Base-by-base conservation (phyloP, 37 sponge, comb jelly and placozoan genomes). In the Chondrosia reniformis region DNA sequence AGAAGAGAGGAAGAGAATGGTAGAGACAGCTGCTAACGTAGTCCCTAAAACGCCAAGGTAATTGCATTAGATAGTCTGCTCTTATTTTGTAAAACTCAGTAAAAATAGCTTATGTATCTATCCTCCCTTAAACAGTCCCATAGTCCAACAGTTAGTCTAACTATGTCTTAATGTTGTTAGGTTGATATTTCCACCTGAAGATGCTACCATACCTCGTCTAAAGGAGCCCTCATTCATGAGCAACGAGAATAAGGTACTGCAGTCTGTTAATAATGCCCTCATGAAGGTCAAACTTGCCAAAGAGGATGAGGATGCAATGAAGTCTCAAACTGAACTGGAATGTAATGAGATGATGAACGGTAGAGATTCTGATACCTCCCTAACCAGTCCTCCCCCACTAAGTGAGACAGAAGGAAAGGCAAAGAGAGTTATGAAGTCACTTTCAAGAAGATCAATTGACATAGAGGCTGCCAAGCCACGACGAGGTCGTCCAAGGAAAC, bases 121-220 rank as follows among this genome's bases (percentile, higher is more conserved):
- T n/a, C n/a, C n/a, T n/a, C n/a, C n/a, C n/a, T n/a, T n/a, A n/a
- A n/a, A n/a, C n/a, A n/a, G n/a, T n/a, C n/a, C n/a, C n/a, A n/a
- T n/a, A n/a, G n/a, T n/a, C n/a, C n/a, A n/a, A n/a, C n/a, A n/a
- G n/a, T n/a, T n/a, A n/a, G n/a, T n/a, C n/a, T n/a, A n/a, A n/a
- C n/a, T n/a, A n/a, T n/a, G n/a, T n/a, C n/a, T n/a, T 30, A 49
- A 19, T 49, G 52, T 49, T 49, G 2, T 64, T 64, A 69, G 72
- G 72, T 69, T 69, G 72, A 39, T 69, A 7, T 69, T 69, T 44
- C 72, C 72, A 43, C 36, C 72, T 39, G 72, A 69, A 7, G 61
- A 59, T 30, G 30, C 61, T 21, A 69, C n/a, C 37, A 37, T 69
- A 3, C 72, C 72, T 12, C 7, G 44, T 1, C 41, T n/a, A n/a